These are phyloP conservation scores for Stenodera caucasica DNA, from an alignment of 2,888 invertebrate species.

Conservation along the genomic window DNA sequence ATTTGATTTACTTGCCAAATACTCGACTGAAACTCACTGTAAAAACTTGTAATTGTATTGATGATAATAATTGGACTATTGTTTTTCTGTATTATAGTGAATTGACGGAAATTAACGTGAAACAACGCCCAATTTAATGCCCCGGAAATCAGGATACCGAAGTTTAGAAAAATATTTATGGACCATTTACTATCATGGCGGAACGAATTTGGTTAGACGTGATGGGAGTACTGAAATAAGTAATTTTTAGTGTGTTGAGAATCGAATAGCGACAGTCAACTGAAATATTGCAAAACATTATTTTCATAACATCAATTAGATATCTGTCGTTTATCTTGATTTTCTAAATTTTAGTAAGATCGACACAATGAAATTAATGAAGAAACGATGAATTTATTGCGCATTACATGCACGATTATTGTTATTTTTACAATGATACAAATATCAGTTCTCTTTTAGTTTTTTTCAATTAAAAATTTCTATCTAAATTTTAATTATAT, in stretches of 20 bases:
- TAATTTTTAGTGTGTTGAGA: neutral
- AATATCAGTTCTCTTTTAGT: constrained; percentile 35
- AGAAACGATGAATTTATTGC: neutral
- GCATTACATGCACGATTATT: neutral
- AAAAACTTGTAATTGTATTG: neutral
- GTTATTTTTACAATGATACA: constrained; percentile 26
- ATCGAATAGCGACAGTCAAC: neutral
- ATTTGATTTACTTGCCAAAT: neutral
- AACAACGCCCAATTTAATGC: neutral
- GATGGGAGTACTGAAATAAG: constrained; percentile 15
- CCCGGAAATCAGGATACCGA: neutral
- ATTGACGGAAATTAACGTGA: neutral
- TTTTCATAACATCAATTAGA: neutral
- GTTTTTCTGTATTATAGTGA: neutral
- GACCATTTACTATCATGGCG: constrained; percentile 21
- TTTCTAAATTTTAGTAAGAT: neutral
- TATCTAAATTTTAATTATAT: constrained; percentile 39
- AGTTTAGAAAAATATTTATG: constrained; percentile 20
- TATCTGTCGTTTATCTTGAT: neutral
- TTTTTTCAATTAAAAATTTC: constrained; percentile 21
- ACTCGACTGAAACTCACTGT: too few relatives aligned
- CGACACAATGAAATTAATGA: neutral
- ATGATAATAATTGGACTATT: neutral
- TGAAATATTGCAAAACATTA: constrained; percentile 2
- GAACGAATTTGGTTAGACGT: constrained; percentile 27